Base-by-base conservation (phyloP, 2,888 invertebrate species). In the Steinernema scapterisci region DNA sequence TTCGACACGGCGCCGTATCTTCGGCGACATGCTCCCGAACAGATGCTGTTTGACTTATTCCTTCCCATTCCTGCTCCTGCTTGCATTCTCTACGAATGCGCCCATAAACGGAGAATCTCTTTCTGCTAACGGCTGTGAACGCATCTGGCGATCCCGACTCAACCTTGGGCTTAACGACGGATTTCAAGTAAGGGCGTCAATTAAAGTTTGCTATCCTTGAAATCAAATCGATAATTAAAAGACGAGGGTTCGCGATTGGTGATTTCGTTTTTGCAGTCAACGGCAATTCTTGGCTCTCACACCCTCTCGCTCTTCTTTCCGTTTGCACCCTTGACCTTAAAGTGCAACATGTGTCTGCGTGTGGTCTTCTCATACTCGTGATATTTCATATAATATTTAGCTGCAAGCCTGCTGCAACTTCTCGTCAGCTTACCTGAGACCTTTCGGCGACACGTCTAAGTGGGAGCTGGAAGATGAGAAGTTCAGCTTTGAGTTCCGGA, bases 351-450 rank as follows among this genome's bases (percentile, higher is more conserved):
- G 19, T 54, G 27, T 27, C 11, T 16, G 63, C 31, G 63, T 63
- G 63, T 63, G 63, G 63, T 63, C 63, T 63, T n/a, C n/a, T n/a
- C n/a, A n/a, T n/a, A n/a, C n/a, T n/a, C n/a, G n/a, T n/a, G n/a
- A n/a, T 31, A 38, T 38, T 38, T 38, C 6, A 48, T n/a, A 13
- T 31, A 3, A n/a, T 16, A 7, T 63, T 63, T 13, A 71, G 46
- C 71, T 71, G 19, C 71, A 44, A 71, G 71, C 46, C 3, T 71
- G 71, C 71, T 71, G 71, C 38, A 71, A 71, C 19, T 38, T 71
- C 1, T 23, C 71, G 11, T 11, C 19, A 1, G 71, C 44, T 21
- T 43, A n/a, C 19, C 44, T 71, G 43, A 44, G 43, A 25, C 71
- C 44, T 1, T 46, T 71, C 71, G 19, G 16, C 2, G 63, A 63